Evolutionary conservation across 2,113 vertebrate species (phyloP), one percentile per base, ranked within the genome.

Genomic region (Ctenomys sociabilis): DNA sequence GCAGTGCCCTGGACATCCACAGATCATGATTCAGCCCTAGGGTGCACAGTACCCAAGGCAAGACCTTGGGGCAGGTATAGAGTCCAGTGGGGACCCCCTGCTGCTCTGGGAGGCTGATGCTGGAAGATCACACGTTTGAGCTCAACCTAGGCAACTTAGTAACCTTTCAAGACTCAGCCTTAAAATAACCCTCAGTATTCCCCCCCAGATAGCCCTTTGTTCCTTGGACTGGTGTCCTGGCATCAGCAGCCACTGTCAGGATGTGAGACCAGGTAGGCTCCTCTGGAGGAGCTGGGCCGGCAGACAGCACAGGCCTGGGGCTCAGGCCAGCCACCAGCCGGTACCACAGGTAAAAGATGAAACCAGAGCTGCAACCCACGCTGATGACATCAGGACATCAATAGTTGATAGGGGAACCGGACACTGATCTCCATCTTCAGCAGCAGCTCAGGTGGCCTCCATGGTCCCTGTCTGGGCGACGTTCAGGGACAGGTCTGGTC

Each of bases 331-430:
- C 8, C 43, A 8, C 73, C 43, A 7, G 40, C 73, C 75, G 49
- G 43, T 28, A 30, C 75, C 43, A 3, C 24, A 52, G 84, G 57
- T 28, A 28, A 70, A 10, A 17, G 1, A 14, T 17, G 95, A 88
- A 73, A 97, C 40, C 5, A 0, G 16, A 72, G 66, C 45, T 0
- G 10, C 0, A 43, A 49, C 72, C 52, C 6, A 0, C 0, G 0
- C 26, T 1, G 80, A 40, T 26, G 68, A 73, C 85, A 16, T 49
- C 63, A 6, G 30, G 0, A 30, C 90, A 95, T 97, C 87, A 92
- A 97, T 96, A 97, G 70, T 97, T 97, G 21, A 97, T 82, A 22
- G 49, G 4, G 85, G 75, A 81, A 94, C 24, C 0, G 0, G 85
- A 95, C 52, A 95, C 77, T 1, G 64, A 82, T 87, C 82, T 57